Evolutionary conservation across 2,113 vertebrate genomes (phyloP).

Genomic region (Heliornis fulica): DNA sequence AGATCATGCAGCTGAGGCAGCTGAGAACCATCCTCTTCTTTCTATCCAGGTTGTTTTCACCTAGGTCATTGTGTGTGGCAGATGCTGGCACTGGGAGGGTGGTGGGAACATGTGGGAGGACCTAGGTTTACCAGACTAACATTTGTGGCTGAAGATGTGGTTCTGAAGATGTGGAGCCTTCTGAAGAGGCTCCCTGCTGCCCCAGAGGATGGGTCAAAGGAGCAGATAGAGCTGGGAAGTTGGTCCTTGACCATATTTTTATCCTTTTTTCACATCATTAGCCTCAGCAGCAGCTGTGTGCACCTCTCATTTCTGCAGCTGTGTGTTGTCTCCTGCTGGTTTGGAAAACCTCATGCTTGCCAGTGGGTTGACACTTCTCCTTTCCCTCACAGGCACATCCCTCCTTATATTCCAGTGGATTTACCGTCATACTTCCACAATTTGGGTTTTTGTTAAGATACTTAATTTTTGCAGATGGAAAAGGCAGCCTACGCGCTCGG

Average conservation of each 20-base stretch:
- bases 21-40: not conserved
- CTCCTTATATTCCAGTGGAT: not conserved
- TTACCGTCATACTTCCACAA: not conserved
- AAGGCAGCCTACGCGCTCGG: not conserved
- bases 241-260: not conserved
- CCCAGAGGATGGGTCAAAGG: accelerated
- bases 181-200: not conserved
- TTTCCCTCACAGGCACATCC: not conserved
- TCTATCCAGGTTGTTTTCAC: not conserved
- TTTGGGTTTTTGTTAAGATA: not conserved
- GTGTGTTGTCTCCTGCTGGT: not conserved
- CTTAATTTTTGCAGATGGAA: not conserved
- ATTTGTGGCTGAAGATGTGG: not conserved
- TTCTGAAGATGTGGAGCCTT: not conserved
- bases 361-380: not conserved
- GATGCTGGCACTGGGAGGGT: not conserved
- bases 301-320: not conserved
- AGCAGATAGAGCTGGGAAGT: not conserved
- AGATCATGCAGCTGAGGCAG: accelerated
- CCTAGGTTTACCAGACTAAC: not conserved
- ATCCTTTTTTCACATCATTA: not conserved
- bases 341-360: not conserved
- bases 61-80: not conserved
- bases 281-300: not conserved
- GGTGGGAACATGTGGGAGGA: not conserved